A percentile compares a stretch with the other conserved stretches of the same genome.
Evolutionary conservation across 2,888 invertebrate genomes (phyloP).

Genomic region (Stegana nigrithorax): DNA sequence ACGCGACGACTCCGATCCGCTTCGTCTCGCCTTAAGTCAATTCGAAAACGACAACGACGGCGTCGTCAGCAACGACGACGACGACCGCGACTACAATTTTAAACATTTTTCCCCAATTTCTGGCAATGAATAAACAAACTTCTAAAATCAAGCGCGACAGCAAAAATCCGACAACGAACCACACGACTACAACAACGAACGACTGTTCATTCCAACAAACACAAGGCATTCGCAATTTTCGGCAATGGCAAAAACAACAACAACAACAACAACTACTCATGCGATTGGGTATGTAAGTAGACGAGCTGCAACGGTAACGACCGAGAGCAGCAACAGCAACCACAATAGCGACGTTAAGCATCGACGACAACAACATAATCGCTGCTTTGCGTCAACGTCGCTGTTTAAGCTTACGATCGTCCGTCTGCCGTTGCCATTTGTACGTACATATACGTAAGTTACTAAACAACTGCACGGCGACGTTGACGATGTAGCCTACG

Average conservation of each 20-base stretch:
- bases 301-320: too few species aligned
- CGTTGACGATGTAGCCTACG: too few species aligned
- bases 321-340: constrained; percentile 27
- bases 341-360: constrained; percentile 24
- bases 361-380: too few species aligned
- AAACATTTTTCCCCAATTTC: constrained; percentile 25
- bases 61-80: not conserved
- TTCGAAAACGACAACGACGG: not conserved
- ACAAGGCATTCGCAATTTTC: constrained; percentile 29
- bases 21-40: not conserved
- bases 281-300: too few species aligned
- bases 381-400: constrained; percentile 26
- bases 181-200: constrained; percentile 20
- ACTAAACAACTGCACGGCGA: too few species aligned
- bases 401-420: too few species aligned
- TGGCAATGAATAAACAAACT: constrained; percentile 37
- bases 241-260: not conserved
- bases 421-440: too few species aligned
- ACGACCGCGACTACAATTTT: constrained; percentile 22
- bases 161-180: constrained; percentile 16
- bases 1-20: too few species aligned
- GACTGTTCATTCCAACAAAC: not conserved
- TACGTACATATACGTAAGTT: too few species aligned
- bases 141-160: constrained; percentile 27
- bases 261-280: too few species aligned